These are phyloP conservation scores for Pseudachorutes palmiensis DNA, from an alignment of 1,140 invertebrate genomes.

Conservation along the genomic window DNA sequence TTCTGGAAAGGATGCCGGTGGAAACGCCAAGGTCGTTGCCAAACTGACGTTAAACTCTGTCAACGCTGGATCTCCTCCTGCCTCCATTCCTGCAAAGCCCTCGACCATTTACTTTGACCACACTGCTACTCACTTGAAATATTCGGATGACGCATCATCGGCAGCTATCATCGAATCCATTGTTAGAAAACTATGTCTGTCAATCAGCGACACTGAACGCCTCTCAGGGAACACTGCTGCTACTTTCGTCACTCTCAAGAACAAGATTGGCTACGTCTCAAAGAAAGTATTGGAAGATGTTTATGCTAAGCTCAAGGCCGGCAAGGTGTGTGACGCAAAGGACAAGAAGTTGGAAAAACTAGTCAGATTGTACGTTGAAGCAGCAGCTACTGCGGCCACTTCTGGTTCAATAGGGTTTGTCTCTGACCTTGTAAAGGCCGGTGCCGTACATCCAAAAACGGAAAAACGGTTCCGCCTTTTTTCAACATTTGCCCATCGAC, in stretches of 20 bases:
- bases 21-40: constrained; percentile 11
- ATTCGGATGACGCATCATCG: constrained; percentile 39
- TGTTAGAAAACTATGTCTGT: not conserved
- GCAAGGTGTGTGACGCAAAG: not conserved
- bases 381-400: constrained; percentile 63
- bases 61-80: not conserved
- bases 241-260: constrained; percentile 54
- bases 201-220: not conserved
- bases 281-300: constrained; percentile 60
- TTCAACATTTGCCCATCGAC: constrained; percentile 61
- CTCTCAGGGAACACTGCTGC: constrained; percentile 42
- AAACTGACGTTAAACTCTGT: not conserved
- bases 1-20: constrained; percentile 4
- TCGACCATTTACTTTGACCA: constrained; percentile 62
- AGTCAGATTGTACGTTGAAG: constrained; percentile 63
- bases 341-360: not conserved
- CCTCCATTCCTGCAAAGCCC: constrained; percentile 39
- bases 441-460: constrained; percentile 53
- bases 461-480: constrained; percentile 59
- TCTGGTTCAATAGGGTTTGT: constrained; percentile 63
- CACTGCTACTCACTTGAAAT: constrained; percentile 45
- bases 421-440: constrained; percentile 55
- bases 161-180: not conserved
- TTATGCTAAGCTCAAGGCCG: constrained; percentile 48
- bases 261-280: constrained; percentile 53